A percentile compares a stretch with the other conserved stretches of the same genome.
Evolutionary conservation across 2,888 invertebrate genomes (phyloP).

Genomic region (Melinopterus prodromus): DNA sequence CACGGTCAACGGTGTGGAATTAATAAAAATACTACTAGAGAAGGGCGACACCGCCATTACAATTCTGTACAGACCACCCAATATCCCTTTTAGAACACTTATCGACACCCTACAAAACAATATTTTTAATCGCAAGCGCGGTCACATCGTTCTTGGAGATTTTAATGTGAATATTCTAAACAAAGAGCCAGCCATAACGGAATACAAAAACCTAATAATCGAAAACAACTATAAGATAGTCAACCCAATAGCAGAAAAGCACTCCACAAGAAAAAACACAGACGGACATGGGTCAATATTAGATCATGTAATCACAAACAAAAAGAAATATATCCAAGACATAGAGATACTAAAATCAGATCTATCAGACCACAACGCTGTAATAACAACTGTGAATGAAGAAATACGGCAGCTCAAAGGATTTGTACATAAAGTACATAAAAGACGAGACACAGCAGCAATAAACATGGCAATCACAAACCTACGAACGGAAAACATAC

Average conservation of each 20-base stretch:
- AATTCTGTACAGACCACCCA: constrained; percentile 4
- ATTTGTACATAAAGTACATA: not conserved
- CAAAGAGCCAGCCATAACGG: not conserved
- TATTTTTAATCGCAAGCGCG: constrained; percentile 5
- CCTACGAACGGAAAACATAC: not conserved
- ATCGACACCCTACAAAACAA: constrained; percentile 5
- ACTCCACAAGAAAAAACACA: not conserved
- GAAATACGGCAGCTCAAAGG: not conserved
- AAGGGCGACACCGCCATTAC: not conserved
- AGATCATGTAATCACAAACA: not conserved
- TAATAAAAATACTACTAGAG: constrained; percentile 13
- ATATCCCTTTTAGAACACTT: not conserved
- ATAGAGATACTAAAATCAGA: not conserved
- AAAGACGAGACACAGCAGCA: not conserved
- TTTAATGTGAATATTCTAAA: not conserved
- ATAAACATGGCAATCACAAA: not conserved
- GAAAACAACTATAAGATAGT: not conserved
- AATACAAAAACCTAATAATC: not conserved
- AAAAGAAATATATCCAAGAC: not conserved
- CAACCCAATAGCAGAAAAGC: not conserved
- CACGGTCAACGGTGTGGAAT: constrained; percentile 7
- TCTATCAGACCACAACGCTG: not conserved
- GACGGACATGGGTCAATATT: not conserved
- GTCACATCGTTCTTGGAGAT: not conserved
- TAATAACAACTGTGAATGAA: not conserved